phyloP scores from a whole-genome alignment of 2,888 invertebrate species.

The Odontomyia ornata region DNA sequence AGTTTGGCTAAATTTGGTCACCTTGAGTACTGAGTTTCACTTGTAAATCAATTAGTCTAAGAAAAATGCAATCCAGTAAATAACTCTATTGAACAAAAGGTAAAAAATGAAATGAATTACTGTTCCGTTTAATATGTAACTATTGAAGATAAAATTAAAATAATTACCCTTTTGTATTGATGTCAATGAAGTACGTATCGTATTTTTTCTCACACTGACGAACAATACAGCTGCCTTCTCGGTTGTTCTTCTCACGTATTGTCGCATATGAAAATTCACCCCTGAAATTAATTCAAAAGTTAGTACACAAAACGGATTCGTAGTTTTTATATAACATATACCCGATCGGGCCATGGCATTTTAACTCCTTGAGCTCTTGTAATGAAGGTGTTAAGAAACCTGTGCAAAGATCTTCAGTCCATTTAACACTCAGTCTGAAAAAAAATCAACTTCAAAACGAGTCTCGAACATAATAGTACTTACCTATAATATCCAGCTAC shows the following conservation, averaged over 20 bases:
- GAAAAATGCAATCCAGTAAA: too few species aligned
- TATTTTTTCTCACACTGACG: conserved; percentile 84
- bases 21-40: too few species aligned
- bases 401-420: conserved; percentile 89
- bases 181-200: conserved; percentile 82
- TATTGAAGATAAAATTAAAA: neutral
- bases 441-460: conserved; percentile 2
- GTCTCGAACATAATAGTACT: conserved; percentile 41
- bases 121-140: too few species aligned
- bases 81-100: too few species aligned
- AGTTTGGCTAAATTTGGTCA: too few species aligned
- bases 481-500: conserved; percentile 86
- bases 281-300: conserved; percentile 61
- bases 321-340: conserved; percentile 61
- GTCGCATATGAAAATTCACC: conserved; percentile 86
- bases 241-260: conserved; percentile 79
- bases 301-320: neutral
- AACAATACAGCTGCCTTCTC: conserved; percentile 81
- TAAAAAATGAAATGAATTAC: too few species aligned
- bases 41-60: too few species aligned
- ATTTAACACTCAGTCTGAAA: conserved; percentile 79
- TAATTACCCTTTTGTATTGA: conserved; percentile 76
- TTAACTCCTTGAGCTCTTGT: conserved; percentile 73
- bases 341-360: conserved; percentile 93
- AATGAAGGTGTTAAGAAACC: conserved; percentile 83